Evolutionary conservation across 2,888 invertebrate genomes (phyloP), one percentile per base, ranked within the genome.

Genomic region (Clepsis dumicolana): DNA sequence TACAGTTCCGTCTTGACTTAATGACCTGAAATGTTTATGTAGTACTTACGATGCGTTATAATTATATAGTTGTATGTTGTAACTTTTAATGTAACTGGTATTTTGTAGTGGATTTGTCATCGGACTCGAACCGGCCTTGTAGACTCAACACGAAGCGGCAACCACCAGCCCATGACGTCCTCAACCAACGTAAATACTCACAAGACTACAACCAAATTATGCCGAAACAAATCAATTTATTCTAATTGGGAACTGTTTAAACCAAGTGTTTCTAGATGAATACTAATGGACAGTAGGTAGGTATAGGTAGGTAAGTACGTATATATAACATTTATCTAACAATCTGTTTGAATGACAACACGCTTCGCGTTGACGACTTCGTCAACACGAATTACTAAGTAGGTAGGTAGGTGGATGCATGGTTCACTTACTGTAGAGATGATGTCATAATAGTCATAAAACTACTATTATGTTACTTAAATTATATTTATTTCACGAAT

Each of bases 161-260:
- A 1, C 21, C 48, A 48, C 48, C 48, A 21, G 21, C 18, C 25
- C 63, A 38, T 38, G 52, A 38, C 18, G 63, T 18, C 16, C 52
- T 48, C 52, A 52, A 18, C 18, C n/a, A 48, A 27, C 48, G 35
- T 12, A 16, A 53, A 50, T 18, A 29, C n/a, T n/a, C n/a, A n/a
- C 16, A 32, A 56, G 35, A n/a, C 50, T 14, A 16, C 27, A 4
- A 27, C n/a, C 41, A 44, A 64, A 41, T 54, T 21, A 25, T 53
- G 16, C 25, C 35, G 35, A 57, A 35, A 35, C 14, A 24, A 27
- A 38, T 65, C 18, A 59, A 65, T 59, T 24, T 57, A 16, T 25
- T 57, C 21, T 35, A 57, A 65, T 65, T 65, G 50, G 38, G 50
- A 57, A 24, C 56, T 14, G 14, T 56, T 56, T 32, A 35, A 14